Conservation (phyloP, 2,113 vertebrate genomes). For the Fregata magnificens region DNA sequence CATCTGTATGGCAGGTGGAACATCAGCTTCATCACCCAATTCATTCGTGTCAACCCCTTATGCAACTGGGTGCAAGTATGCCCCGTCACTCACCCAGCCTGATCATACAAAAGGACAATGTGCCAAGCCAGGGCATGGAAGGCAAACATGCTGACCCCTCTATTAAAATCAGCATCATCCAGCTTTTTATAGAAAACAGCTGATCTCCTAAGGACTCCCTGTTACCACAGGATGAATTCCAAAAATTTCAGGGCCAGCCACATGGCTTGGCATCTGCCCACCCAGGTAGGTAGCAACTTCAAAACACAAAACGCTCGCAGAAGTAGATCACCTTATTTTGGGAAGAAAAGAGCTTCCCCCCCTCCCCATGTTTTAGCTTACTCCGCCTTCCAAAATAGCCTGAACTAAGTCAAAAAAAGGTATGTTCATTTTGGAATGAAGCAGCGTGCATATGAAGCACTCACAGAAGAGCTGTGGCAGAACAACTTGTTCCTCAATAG, state of each 20-base stretch:
- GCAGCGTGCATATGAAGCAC: neutral
- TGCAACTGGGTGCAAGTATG: neutral
- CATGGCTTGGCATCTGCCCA: neutral
- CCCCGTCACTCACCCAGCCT: neutral
- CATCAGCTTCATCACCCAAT: neutral
- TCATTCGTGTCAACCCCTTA: neutral
- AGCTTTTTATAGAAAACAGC: slow-evolving; percentile 48
- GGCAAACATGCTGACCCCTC: neutral
- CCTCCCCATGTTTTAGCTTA: neutral
- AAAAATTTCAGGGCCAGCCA: neutral
- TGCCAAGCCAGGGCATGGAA: neutral
- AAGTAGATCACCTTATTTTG: neutral
- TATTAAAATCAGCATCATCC: neutral
- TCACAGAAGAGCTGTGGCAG: slow-evolving; percentile 36
- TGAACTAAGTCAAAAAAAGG: slow-evolving; percentile 40
- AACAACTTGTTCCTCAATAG: slow-evolving; percentile 63
- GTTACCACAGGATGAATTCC: neutral
- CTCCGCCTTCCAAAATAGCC: slow-evolving; percentile 37
- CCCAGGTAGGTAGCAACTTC: neutral
- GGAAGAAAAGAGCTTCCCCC: neutral
- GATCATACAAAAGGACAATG: neutral
- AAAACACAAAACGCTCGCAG: neutral
- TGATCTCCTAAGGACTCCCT: neutral
- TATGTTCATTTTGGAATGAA: slow-evolving; percentile 53
- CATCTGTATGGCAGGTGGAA: slow-evolving; percentile 29